Percentiles rank a stretch among this genome's conserved stretches.
Evolutionary conservation across 1,140 invertebrate genomes (phyloP).

Genomic region (Hycleus phaleratus): DNA sequence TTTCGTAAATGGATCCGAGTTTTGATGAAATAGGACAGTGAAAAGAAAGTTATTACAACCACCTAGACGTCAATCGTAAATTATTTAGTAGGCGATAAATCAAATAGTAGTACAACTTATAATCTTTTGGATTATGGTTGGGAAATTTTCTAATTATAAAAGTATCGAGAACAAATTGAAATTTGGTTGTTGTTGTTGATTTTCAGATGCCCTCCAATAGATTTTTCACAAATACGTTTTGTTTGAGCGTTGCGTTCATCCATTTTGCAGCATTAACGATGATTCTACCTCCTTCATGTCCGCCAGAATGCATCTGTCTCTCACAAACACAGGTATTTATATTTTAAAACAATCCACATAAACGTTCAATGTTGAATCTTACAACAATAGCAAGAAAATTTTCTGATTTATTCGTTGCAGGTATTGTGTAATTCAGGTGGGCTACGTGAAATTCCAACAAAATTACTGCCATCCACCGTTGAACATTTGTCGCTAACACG

Average conservation of each 20-base stretch:
- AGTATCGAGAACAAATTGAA: too few species aligned
- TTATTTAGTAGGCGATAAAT: too few species aligned
- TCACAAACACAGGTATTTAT: constrained; percentile 68
- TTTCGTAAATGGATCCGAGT: too few species aligned
- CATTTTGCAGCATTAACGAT: constrained; percentile 33
- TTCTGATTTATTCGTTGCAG: constrained; percentile 44
- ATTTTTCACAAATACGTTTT: constrained; percentile 24
- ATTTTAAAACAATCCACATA: too few species aligned
- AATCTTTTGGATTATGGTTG: neutral
- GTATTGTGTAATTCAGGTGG: constrained; percentile 79
- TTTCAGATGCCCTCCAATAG: constrained; percentile 31
- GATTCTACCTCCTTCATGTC: constrained; percentile 45
- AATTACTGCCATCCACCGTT: constrained; percentile 59
- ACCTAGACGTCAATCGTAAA: too few species aligned
- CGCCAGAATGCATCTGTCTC: constrained; percentile 69
- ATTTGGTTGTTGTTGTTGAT: too few species aligned
- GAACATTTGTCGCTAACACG: constrained; percentile 74
- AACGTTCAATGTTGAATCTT: too few species aligned
- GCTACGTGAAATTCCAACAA: constrained; percentile 65
- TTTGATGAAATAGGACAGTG: too few species aligned
- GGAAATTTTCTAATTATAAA: neutral
- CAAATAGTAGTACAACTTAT: too few species aligned
- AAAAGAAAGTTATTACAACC: too few species aligned
- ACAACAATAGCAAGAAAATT: too few species aligned
- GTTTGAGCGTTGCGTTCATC: constrained; percentile 29